These are phyloP conservation scores for Drosophila setosimentum DNA, from an alignment of 2,888 invertebrate genomes.

Conservation along the genomic window DNA sequence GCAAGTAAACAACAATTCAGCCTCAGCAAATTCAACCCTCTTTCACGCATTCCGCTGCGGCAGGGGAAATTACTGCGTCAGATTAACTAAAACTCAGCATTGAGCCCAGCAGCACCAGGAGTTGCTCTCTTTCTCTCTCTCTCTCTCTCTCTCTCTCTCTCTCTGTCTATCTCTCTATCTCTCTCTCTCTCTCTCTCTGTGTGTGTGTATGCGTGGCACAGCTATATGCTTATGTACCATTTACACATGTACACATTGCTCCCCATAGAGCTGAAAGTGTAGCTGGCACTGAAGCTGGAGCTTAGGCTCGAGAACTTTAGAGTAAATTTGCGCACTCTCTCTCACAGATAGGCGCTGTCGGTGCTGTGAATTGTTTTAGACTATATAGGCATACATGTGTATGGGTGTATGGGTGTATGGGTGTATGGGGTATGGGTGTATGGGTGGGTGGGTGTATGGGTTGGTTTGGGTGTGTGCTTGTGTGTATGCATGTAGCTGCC, in stretches of 20 bases:
- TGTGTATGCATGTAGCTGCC: constrained; percentile 45
- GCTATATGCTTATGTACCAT: neutral
- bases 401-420: constrained; percentile 8
- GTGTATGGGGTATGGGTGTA: constrained; percentile 10
- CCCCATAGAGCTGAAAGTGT: constrained; percentile 9
- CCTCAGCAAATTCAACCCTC: constrained; percentile 41
- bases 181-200: neutral
- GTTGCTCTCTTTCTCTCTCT: constrained; percentile 6
- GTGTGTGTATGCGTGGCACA: constrained; percentile 41
- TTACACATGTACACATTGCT: constrained; percentile 20
- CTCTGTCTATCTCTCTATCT: constrained; percentile 1
- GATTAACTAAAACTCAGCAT: constrained; percentile 23
- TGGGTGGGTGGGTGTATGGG: constrained; percentile 10
- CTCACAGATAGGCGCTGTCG: constrained; percentile 21
- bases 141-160: neutral
- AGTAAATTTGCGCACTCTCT: constrained; percentile 26
- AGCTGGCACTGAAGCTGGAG: constrained; percentile 7
- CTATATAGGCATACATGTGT: constrained; percentile 3
- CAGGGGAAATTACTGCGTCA: constrained; percentile 30
- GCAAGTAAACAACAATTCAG: constrained; percentile 48
- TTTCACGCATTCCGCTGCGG: constrained; percentile 36
- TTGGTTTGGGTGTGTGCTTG: constrained; percentile 19
- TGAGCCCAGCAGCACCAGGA: constrained; percentile 9
- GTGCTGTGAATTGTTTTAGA: neutral
- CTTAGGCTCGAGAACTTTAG: constrained; percentile 21